Evolutionary conservation across 2,888 invertebrate genomes (phyloP).

Genomic region (Harpalus rufipes): DNA sequence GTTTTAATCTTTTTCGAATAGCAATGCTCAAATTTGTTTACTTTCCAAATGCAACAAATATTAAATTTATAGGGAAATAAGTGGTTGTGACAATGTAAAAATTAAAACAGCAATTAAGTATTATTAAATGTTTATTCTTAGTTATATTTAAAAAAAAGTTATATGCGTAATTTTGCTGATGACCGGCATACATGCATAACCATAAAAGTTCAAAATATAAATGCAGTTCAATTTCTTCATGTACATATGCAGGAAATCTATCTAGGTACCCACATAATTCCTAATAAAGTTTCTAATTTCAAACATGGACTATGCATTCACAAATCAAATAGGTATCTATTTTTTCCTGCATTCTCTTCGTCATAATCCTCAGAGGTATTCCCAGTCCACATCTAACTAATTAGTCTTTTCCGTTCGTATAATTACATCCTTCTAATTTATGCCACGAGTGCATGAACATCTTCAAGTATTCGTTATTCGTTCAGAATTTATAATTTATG

Average conservation of each 20-base stretch:
- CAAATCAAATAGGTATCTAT: constrained; percentile 18
- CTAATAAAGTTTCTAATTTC: constrained; percentile 2
- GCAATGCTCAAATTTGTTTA: too few species aligned
- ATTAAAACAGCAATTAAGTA: too few species aligned
- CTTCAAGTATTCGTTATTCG: constrained; percentile 50
- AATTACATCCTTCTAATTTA: constrained; percentile 53
- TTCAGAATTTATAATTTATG: constrained; percentile 54
- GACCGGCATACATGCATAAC: too few species aligned
- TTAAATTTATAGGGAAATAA: too few species aligned
- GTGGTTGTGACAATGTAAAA: too few species aligned
- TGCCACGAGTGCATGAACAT: constrained; percentile 45
- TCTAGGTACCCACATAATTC: constrained; percentile 34
- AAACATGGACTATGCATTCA: background rate
- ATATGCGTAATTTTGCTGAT: too few species aligned
- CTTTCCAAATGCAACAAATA: too few species aligned
- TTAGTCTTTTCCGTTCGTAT: constrained; percentile 41
- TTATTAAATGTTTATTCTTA: too few species aligned
- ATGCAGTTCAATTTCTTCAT: background rate
- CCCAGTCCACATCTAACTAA: constrained; percentile 21
- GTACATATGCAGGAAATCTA: background rate
- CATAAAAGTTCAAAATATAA: background rate
- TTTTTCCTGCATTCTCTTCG: constrained; percentile 11
- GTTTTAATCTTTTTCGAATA: too few species aligned
- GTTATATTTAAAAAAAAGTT: too few species aligned
- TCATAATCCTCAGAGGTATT: constrained; percentile 19